Evolutionary conservation across 2,113 vertebrate species (phyloP).

Genomic region (Hyla sarda): DNA sequence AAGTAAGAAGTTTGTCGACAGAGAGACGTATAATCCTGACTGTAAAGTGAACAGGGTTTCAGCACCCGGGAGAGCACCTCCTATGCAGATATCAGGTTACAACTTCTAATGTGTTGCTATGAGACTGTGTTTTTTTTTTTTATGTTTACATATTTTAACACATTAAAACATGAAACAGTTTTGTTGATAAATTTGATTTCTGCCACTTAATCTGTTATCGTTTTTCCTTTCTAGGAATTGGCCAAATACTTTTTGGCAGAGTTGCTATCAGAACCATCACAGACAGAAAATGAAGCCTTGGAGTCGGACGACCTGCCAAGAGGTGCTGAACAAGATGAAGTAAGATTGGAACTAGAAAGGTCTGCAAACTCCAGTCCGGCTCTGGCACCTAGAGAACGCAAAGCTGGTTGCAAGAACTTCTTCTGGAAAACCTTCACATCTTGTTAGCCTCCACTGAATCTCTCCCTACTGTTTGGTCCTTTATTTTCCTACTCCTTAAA

Average conservation of each 20-base stretch:
- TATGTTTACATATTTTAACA: too few species aligned
- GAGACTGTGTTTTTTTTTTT: too few species aligned
- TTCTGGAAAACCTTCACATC: constrained; percentile 99
- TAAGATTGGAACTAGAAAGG: constrained; percentile 86
- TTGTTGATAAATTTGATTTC: neutral
- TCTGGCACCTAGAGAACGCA: constrained; percentile 90
- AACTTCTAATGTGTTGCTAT: too few species aligned
- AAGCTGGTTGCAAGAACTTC: constrained; percentile 99
- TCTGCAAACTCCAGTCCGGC: constrained; percentile 83
- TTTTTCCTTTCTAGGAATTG: constrained; percentile 79
- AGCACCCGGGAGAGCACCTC: neutral
- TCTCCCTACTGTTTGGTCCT: constrained; percentile 47
- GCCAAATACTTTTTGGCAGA: constrained; percentile 88
- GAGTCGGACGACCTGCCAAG: constrained; percentile 83
- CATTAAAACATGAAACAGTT: too few species aligned
- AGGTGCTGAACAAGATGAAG: constrained; percentile 82
- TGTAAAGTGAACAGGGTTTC: neutral
- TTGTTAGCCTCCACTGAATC: constrained; percentile 80
- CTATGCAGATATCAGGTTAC: too few species aligned
- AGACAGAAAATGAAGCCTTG: constrained; percentile 91
- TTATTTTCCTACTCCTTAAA: constrained; percentile 54
- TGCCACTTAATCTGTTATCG: neutral
- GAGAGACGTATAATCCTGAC: too few species aligned
- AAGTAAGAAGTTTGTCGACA: neutral
- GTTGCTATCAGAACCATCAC: constrained; percentile 89